Percentiles rank a stretch among this genome's conserved stretches.
Conservation (phyloP, 1,140 invertebrate species). For the Plectrocnemia conspersa region DNA sequence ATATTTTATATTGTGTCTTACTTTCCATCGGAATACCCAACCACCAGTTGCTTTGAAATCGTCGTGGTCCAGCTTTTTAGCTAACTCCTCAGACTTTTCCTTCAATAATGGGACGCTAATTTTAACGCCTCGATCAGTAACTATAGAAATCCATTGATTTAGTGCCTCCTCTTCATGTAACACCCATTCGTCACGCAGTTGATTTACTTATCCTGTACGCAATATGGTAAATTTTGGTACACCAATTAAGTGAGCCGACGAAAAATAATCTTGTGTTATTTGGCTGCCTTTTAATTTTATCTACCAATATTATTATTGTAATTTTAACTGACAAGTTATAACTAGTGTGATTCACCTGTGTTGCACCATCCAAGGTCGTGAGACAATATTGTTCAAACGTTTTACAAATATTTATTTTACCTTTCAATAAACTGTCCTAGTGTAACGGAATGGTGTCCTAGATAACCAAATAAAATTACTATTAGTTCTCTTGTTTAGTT, state of each 20-base stretch:
- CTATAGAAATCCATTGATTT: conserved; percentile 22
- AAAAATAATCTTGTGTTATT: not conserved
- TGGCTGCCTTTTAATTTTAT: conserved; percentile 6
- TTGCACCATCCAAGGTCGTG: no score
- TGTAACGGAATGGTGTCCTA: no score
- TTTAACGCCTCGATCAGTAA: not conserved
- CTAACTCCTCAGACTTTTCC: conserved; percentile 15
- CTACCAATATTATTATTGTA: not conserved
- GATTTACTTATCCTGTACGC: not conserved
- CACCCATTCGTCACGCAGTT: conserved; percentile 5
- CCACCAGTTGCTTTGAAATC: conserved; percentile 19
- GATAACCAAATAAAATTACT: no score
- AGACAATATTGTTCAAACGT: no score
- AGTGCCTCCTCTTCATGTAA: conserved; percentile 19
- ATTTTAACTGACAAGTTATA: no score
- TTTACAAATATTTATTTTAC: no score
- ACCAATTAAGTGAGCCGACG: not conserved
- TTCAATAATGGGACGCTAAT: conserved; percentile 17
- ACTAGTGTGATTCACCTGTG: no score
- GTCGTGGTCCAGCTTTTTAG: conserved; percentile 5
- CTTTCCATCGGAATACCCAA: conserved; percentile 18
- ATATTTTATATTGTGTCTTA: conserved; percentile 9
- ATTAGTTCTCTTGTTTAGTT: conserved; percentile 15
- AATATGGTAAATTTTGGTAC: not conserved
- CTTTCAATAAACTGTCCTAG: no score